Evolutionary conservation across 2,113 vertebrate species (phyloP), one percentile per base, ranked within the genome.

Genomic region (Spilogale gracilis): DNA sequence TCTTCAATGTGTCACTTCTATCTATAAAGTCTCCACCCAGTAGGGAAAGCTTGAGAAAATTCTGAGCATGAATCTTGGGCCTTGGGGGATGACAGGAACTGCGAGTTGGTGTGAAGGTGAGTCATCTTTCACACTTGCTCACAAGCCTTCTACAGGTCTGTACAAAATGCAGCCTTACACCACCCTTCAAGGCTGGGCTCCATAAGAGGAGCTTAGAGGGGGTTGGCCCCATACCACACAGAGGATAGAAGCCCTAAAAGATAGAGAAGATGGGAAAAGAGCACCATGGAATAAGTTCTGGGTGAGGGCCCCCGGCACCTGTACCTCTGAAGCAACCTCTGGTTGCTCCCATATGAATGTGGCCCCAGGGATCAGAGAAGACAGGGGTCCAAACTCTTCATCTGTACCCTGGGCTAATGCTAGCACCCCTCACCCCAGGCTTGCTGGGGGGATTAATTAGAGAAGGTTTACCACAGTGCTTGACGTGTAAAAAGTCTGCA

Each of bases 101-200:
- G 10, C 6, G 45, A 56, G 27, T 30, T 43, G 54, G 76, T 91
- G 93, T 86, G 96, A 98, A 54, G 54, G 67, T 93, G 97, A 97
- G 21, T 98, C 96, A 97, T 38, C 43, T 8, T 65, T 96, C 81
- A 95, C 91, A 79, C 84, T 79, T 82, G 85, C 82, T 69, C 60
- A 73, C 4, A 50, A 91, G 17, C 23, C 73, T 67, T 94, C 88
- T 11, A 13, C 78, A 43, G 8, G 32, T 78, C 43, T 43, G 0
- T 21, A 78, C 76, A 81, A 54, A 91, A 79, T 1, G 45, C 23
- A 71, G 45, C 56, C 27, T 97, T 78, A 13, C 27, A 6, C 38
- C 30, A 9, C 10, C 50, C 61, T 85, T 58, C 18, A 2, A 80
- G 79, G 50, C 52, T 25, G 79, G 25, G 38, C 16, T 95, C 45